A percentile compares a stretch with the other conserved stretches of the same genome.
Evolutionary conservation across 1,140 invertebrate genomes (phyloP).

Genomic region (Drosophila arawakana): DNA sequence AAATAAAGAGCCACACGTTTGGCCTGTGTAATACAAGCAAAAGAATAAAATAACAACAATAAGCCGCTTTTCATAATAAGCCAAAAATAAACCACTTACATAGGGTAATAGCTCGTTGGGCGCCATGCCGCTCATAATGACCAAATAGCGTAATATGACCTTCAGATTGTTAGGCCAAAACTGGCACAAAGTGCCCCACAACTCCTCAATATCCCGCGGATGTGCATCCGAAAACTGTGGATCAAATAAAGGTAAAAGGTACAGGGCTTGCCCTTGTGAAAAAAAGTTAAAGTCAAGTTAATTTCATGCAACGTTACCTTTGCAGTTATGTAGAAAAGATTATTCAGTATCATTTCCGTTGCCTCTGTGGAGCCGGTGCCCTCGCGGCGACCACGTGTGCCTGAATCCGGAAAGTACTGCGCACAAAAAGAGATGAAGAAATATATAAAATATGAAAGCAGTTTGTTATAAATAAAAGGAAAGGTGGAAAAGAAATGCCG

Average conservation of each 20-base stretch:
- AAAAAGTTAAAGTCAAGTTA: not conserved
- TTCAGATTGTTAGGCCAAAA: conserved; percentile 99
- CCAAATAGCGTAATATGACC: conserved; percentile 98
- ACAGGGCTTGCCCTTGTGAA: not conserved
- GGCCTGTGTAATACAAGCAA: conserved; percentile 87
- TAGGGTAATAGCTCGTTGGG: conserved; percentile 95
- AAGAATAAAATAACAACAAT: not conserved
- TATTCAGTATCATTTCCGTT: conserved; percentile 99
- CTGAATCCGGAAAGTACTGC: conserved; percentile 91
- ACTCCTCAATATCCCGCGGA: conserved; percentile 96
- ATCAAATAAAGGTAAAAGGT: not conserved
- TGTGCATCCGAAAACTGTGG: conserved; percentile 96
- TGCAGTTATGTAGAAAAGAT: conserved; percentile 98
- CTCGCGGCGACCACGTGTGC: conserved; percentile 90
- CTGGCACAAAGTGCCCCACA: conserved; percentile 97
- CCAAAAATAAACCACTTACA: conserved; percentile 86
- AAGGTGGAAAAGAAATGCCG: conserved; percentile 7
- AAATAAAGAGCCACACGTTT: conserved; percentile 97
- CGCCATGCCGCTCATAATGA: conserved; percentile 98
- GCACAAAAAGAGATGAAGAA: conserved; percentile 5
- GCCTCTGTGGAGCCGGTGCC: conserved; percentile 99
- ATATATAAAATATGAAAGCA: conserved; percentile 10
- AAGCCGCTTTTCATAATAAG: not conserved
- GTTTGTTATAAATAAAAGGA: not conserved
- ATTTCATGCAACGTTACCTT: conserved; percentile 88